phyloP scores from a whole-genome alignment of 2,113 vertebrate species.

The Poecile atricapillus region DNA sequence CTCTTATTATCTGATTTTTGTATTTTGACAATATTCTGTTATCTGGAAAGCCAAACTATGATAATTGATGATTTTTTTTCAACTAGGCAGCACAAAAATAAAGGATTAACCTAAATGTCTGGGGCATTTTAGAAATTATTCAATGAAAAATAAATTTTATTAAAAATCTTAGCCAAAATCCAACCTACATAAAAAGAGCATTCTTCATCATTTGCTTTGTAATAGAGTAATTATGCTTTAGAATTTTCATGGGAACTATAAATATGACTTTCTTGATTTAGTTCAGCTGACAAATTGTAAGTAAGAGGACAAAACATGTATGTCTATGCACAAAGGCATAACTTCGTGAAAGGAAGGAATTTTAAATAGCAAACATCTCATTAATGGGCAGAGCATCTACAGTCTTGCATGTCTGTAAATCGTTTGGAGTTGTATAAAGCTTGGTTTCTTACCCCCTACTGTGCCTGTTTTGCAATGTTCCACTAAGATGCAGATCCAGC shows the following conservation, averaged over 20 bases:
- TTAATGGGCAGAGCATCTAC: neutral
- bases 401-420: slow-evolving; percentile 2
- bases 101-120: neutral
- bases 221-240: neutral
- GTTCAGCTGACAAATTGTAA: neutral
- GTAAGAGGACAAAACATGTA: neutral
- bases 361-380: neutral
- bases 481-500: neutral
- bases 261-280: neutral
- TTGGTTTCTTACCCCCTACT: slow-evolving; percentile 7
- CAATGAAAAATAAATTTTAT: neutral
- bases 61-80: neutral
- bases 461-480: slow-evolving; percentile 1
- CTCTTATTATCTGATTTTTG: neutral
- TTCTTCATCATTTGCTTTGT: neutral
- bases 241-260: neutral
- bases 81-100: neutral
- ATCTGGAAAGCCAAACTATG: neutral
- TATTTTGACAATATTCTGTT: neutral
- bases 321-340: neutral
- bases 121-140: neutral
- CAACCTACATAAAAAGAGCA: neutral
- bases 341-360: neutral
- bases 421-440: neutral
- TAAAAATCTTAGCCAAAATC: neutral